phyloP scores from a whole-genome alignment of 2,797 vertebrate genomes.

The Sebastiscus tertius region DNA sequence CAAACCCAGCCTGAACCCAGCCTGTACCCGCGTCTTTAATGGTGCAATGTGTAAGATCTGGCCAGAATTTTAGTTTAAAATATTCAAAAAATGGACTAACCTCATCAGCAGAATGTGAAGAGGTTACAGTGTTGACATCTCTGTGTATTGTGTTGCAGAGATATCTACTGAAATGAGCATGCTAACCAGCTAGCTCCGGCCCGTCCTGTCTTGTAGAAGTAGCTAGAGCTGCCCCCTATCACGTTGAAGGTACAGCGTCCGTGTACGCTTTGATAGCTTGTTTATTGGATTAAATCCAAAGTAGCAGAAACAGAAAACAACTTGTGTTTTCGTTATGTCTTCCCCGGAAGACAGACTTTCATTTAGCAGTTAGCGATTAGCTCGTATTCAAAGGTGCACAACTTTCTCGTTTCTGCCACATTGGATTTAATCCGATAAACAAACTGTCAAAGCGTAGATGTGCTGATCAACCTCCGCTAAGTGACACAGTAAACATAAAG shows the following conservation, averaged over 20 bases:
- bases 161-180: no score
- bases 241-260: no score
- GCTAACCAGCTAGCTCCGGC: no score
- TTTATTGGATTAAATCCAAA: no score
- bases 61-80: background rate
- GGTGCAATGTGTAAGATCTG: background rate
- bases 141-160: no score
- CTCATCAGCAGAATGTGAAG: background rate
- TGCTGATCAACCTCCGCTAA: background rate
- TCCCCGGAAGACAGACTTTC: background rate
- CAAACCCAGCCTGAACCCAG: no score
- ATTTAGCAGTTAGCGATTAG: no score
- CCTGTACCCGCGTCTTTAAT: background rate
- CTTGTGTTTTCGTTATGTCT: no score
- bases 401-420: background rate
- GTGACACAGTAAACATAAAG: background rate
- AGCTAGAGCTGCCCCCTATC: no score
- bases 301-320: no score
- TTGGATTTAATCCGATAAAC: background rate
- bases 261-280: no score
- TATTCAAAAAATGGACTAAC: background rate
- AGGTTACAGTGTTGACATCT: background rate
- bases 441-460: background rate
- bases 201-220: no score
- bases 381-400: background rate